Evolutionary conservation across 2,888 invertebrate genomes (phyloP), one percentile per base, ranked within the genome.

Genomic region (Colletes collaris): DNA sequence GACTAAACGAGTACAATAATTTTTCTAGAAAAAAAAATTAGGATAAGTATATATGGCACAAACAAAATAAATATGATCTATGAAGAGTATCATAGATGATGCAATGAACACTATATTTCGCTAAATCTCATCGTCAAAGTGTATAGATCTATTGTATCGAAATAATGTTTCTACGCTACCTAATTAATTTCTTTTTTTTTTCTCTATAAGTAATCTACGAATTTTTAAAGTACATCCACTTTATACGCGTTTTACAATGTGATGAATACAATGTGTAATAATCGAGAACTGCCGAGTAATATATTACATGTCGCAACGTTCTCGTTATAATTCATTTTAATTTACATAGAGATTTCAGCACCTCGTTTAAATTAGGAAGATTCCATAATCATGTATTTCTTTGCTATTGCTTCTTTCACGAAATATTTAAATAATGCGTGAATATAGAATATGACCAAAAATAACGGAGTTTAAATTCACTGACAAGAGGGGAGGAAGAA

Each of bases 21-120:
- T 68, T 53, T 74, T 62, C 46, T 81, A 81, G 80, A 27, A 83
- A 81, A 81, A 16, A 83, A 76, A 74, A 64, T 66, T 84, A 58
- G 58, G 49, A 73, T 70, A 66, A 77, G 52, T 58, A 71, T 63
- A 72, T 86, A 86, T 86, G 85, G 86, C 87, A 86, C 86, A 85
- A 73, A 67, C 66, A 76, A 78, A 78, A 79, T 78, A 74, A 65
- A 65, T 59, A 74, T 79, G 68, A 19, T 79, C 44, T 52, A 71
- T 19, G 64, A 73, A 72, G 11, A 53, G 50, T 66, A 56, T 55
- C 40, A 64, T 46, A 58, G 40, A 49, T 50, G n/a, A 55, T 58
- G 49, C 49, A 76, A 44, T 40, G 52, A 35, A n/a, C 13, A 56
- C 10, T 37, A 64, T 37, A 16, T 37, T 40, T 27, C 44, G n/a